Percentiles rank a stretch among this genome's conserved stretches.
Conservation (phyloP, 1,140 invertebrate genomes). For the Hylaeus volcanicus region DNA sequence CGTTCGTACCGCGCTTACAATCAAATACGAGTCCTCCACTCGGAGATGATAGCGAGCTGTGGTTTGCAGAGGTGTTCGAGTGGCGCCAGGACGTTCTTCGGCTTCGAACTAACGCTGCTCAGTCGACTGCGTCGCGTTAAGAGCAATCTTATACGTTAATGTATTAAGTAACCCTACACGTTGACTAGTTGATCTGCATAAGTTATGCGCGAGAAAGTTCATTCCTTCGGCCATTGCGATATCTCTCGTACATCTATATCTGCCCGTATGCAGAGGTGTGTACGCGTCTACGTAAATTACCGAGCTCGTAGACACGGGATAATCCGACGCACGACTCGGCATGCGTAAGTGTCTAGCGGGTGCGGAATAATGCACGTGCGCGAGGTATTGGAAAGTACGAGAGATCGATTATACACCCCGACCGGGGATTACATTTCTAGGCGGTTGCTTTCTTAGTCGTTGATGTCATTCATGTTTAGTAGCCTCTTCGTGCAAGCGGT, state of each 20-base stretch:
- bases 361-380: background rate
- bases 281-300: background rate
- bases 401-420: background rate
- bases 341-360: background rate
- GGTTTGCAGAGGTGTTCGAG: constrained; percentile 8
- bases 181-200: constrained; percentile 70
- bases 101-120: constrained; percentile 18
- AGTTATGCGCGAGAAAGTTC: constrained; percentile 71
- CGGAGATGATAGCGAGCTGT: background rate
- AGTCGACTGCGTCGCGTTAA: constrained; percentile 4
- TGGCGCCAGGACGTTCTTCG: constrained; percentile 45
- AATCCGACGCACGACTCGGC: constrained; percentile 9
- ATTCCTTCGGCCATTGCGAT: constrained; percentile 60
- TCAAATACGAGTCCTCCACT: background rate
- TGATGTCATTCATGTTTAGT: background rate
- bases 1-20: background rate
- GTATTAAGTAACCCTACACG: constrained; percentile 71
- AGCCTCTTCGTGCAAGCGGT: background rate
- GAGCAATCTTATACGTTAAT: constrained; percentile 52
- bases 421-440: background rate
- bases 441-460: background rate
- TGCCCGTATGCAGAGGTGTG: background rate
- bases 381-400: background rate
- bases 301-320: background rate
- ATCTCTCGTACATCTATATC: background rate